Base-by-base conservation (phyloP, 1,140 invertebrate genomes). In the Muscidifurax raptorellus region DNA sequence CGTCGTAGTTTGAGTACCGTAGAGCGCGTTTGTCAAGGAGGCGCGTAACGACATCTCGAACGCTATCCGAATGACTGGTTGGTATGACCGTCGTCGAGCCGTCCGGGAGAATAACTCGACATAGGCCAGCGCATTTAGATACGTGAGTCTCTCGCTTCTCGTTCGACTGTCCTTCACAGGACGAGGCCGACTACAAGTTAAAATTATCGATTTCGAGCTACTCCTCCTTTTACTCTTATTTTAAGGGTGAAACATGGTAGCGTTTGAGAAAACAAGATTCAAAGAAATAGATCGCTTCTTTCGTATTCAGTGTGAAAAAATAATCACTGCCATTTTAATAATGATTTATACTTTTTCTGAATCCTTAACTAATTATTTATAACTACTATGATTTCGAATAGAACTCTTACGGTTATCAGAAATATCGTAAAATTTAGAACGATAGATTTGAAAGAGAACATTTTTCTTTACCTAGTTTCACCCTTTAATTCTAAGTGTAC, bases 31-130 rank as follows among this genome's bases (percentile, higher is more conserved):
- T 97, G 88, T 97, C 97, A 88, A 99, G 95, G 66, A 99, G 94
- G 75, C 96, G 94, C 85, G 95, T 95, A 40, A 99, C 95, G 83
- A 98, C 94, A 83, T 95, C 94, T 86, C 95, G 95, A 85, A 98
- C 95, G 13, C 95, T 96, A 86, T 97, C 96, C 44, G 94, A 95
- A 90, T 94, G 94, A 91, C 94, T 95, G 22, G 96, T 95, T 89
- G 96, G 95, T 74, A 99, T 96, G 86, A 99, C 98, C 7, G 98
- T 98, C 15, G 98, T 98, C 32, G 97, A 97, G 72, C 96, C 96
- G 93, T 98, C 98, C 5, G 97, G 97, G 79, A 99, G 94, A 89
- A 97, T 96, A 71, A 99, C 97, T 80, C 98, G 95, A 93, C 97
- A 98, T 77, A 98, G 92, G 40, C 92, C 92, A 84, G 91, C 91